A percentile compares a stretch with the other conserved stretches of the same genome.
Conservation (phyloP, 2,888 invertebrate genomes). For the Drosophila mimetica region DNA sequence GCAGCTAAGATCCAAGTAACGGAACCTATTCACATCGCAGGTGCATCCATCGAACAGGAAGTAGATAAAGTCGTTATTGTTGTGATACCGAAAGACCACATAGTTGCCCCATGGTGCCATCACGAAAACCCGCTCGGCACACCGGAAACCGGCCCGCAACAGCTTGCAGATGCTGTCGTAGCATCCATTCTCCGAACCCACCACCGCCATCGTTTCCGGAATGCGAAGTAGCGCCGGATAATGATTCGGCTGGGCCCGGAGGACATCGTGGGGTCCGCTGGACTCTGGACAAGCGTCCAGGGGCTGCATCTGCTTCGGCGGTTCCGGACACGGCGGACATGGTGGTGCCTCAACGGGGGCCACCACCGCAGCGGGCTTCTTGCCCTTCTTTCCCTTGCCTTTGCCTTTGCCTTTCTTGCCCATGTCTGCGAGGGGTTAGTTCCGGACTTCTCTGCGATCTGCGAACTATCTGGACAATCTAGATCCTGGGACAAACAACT, state of each 20-base stretch:
- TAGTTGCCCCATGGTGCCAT: slow-evolving; percentile 84
- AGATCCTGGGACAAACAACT: neutral
- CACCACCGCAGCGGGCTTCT: slow-evolving; percentile 24
- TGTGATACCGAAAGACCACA: slow-evolving; percentile 76
- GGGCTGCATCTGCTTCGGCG: slow-evolving; percentile 61
- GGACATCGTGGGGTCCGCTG: slow-evolving; percentile 63
- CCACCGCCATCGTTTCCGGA: slow-evolving; percentile 70
- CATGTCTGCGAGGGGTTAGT: neutral
- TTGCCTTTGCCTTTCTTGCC: slow-evolving; percentile 57
- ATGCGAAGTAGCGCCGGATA: slow-evolving; percentile 79
- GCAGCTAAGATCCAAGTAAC: slow-evolving; percentile 75
- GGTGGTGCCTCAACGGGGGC: slow-evolving; percentile 33
- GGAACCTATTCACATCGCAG: slow-evolving; percentile 80
- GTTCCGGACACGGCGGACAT: slow-evolving; percentile 62
- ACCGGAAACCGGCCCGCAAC: slow-evolving; percentile 73
- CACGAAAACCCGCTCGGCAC: slow-evolving; percentile 79
- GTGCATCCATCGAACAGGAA: slow-evolving; percentile 82
- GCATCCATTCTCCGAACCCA: slow-evolving; percentile 79
- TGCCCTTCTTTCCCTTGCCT: slow-evolving; percentile 54
- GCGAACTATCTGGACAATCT: neutral
- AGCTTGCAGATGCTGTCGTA: slow-evolving; percentile 78
- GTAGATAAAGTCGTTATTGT: slow-evolving; percentile 64
- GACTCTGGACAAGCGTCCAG: slow-evolving; percentile 66
- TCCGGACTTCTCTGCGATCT: neutral
- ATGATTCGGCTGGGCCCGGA: slow-evolving; percentile 72